Evolutionary conservation across 2,888 invertebrate genomes (phyloP), one percentile per base, ranked within the genome.

Genomic region (Pachliopta kotzebuea): DNA sequence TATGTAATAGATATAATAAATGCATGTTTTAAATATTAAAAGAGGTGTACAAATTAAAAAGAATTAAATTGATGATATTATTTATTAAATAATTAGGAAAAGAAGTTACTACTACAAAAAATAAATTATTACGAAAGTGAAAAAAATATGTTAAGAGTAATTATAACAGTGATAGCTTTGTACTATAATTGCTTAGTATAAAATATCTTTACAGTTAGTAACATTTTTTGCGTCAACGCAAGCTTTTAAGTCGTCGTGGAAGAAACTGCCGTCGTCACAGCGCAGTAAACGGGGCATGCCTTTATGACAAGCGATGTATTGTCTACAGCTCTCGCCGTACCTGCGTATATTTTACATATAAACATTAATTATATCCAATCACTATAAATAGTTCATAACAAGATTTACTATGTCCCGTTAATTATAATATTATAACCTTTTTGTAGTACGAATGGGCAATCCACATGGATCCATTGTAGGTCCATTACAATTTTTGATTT

Each of bases 281-380:
- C 78, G 79, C 50, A 88, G 72, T 17, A 88, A 74, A 42, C 85
- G 79, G 9, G 86, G 86, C 6, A 71, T 71, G 21, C 84, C 84
- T n/a, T 68, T 69, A 60, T 83, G 81, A 65, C 88, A 88, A 7
- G 82, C 85, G 20, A 86, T 66, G 65, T 80, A 88, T 20, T 74
- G 69, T 23, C 73, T 76, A 69, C 87, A 88, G 66, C 85, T 81
- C 9, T 70, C 64, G 2, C 72, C 70, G 63, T 79, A 82, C 56
- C 87, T 87, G 71, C 52, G 26, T 23, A 62, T 2, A 45, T 54
- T 31, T 59, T 29, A 55, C 50, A 29, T 2, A 2, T 11, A 52
- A 52, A 52, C 11, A 52, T 20, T 52, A 52, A n/a, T 7, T n/a
- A 45, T n/a, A 45, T 45, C 4, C 4, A 6, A n/a, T 2, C 18